These are phyloP conservation scores for Halocynthia roretzi DNA, from an alignment of 23 tunicate genomes.

Conservation along the genomic window DNA sequence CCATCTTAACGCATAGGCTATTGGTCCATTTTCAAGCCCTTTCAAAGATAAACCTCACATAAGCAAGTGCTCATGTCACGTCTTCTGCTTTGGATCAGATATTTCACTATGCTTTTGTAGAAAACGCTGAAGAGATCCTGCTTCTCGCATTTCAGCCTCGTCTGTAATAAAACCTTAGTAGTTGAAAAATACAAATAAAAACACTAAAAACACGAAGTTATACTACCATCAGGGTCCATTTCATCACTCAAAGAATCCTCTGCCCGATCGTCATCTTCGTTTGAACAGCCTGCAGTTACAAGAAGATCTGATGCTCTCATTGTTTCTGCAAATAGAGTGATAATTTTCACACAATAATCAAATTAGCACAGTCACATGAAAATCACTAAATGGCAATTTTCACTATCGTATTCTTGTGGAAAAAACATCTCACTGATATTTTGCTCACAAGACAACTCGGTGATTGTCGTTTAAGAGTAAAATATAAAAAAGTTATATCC, in stretches of 20 bases:
- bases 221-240: slow-evolving; percentile 25
- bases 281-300: slow-evolving; percentile 14
- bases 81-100: slow-evolving; percentile 7
- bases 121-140: slow-evolving; percentile 55
- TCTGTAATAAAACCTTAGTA: neutral
- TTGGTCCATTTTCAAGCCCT: too few relatives aligned
- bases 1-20: too few relatives aligned
- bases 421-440: too few relatives aligned
- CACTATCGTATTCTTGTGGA: neutral
- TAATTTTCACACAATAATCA: too few relatives aligned
- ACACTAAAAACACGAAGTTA: neutral
- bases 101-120: slow-evolving; percentile 10
- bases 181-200: neutral
- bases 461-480: too few relatives aligned
- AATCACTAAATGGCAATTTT: neutral
- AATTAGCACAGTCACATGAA: neutral
- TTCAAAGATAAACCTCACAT: too few relatives aligned
- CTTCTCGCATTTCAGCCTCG: slow-evolving; percentile 29
- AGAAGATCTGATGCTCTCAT: slow-evolving; percentile 28
- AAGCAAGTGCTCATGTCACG: neutral
- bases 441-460: too few relatives aligned
- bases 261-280: slow-evolving; percentile 2
- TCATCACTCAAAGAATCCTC: slow-evolving; percentile 27
- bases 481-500: too few relatives aligned
- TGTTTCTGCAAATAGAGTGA: slow-evolving; percentile 2